These are phyloP conservation scores for Hypothenemus hampei DNA, from an alignment of 1,140 invertebrate genomes.

Conservation along the genomic window DNA sequence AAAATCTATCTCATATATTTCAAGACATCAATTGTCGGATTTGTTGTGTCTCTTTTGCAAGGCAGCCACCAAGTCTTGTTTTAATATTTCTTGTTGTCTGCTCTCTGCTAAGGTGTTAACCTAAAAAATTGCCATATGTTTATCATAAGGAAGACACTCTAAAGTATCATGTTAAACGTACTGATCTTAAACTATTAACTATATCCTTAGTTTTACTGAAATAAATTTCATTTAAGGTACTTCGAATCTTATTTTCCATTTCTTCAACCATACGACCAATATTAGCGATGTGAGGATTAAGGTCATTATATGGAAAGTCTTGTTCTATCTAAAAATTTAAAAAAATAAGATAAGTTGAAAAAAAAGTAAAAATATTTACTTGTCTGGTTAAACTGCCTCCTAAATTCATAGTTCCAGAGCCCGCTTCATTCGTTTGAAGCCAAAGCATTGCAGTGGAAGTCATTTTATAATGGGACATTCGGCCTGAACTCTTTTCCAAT, in stretches of 20 bases:
- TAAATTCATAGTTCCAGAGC: constrained; percentile 97
- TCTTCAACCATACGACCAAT: constrained; percentile 96
- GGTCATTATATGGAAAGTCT: constrained; percentile 83
- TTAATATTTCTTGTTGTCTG: constrained; percentile 74
- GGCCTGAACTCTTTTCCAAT: constrained; percentile 88
- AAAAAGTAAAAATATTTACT: constrained; percentile 49
- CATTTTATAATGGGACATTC: constrained; percentile 96
- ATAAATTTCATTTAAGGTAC: constrained; percentile 97
- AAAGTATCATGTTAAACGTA: constrained; percentile 10
- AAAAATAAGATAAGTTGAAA: neutral
- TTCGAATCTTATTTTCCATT: constrained; percentile 99
- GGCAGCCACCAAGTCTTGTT: constrained; percentile 79
- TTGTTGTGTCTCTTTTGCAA: constrained; percentile 71
- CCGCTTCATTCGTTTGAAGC: constrained; percentile 96
- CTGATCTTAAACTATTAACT: constrained; percentile 92
- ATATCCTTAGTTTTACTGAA: constrained; percentile 99
- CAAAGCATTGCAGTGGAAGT: constrained; percentile 99
- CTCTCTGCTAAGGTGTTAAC: constrained; percentile 78
- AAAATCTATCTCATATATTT: constrained; percentile 30
- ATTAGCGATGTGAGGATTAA: constrained; percentile 95
- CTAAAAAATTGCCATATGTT: constrained; percentile 1
- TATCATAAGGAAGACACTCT: neutral
- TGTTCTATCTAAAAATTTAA: constrained; percentile 69
- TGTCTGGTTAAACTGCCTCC: constrained; percentile 97
- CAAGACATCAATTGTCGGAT: constrained; percentile 50